Conservation (phyloP, 2,113 vertebrate species). For the Menidia beryllina region DNA sequence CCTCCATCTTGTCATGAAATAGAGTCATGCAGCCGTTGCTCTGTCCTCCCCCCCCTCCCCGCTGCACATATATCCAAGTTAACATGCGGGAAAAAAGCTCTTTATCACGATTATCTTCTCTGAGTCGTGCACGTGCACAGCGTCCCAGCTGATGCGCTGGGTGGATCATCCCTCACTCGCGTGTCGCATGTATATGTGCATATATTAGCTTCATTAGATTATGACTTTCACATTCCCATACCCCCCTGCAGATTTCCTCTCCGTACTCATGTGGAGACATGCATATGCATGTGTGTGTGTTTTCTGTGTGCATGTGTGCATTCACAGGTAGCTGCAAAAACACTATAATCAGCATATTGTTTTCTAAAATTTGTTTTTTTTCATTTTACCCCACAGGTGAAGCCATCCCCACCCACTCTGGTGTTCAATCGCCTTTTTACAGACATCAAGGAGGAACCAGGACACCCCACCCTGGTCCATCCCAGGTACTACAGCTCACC, state of each 20-base stretch:
- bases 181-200: constrained; percentile 63
- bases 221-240: constrained; percentile 46
- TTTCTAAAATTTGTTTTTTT: constrained; percentile 16
- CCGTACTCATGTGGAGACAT: constrained; percentile 12
- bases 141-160: constrained; percentile 52
- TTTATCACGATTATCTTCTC: constrained; percentile 61
- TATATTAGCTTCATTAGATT: constrained; percentile 72
- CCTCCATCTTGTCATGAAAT: constrained; percentile 41
- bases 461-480: constrained; percentile 88
- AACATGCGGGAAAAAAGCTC: constrained; percentile 26
- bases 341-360: neutral
- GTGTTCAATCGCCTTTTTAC: constrained; percentile 89
- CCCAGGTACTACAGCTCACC: constrained; percentile 87
- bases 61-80: constrained; percentile 13
- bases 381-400: constrained; percentile 78
- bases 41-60: neutral
- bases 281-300: neutral
- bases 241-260: constrained; percentile 35
- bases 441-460: constrained; percentile 96
- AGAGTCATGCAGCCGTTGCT: constrained; percentile 30
- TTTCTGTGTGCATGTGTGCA: no score
- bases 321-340: no score
- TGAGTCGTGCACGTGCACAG: constrained; percentile 4
- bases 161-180: constrained; percentile 66
- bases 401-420: constrained; percentile 83